These are phyloP conservation scores for Temnothorax ravouxi DNA, from an alignment of 2,888 invertebrate species.

Conservation along the genomic window DNA sequence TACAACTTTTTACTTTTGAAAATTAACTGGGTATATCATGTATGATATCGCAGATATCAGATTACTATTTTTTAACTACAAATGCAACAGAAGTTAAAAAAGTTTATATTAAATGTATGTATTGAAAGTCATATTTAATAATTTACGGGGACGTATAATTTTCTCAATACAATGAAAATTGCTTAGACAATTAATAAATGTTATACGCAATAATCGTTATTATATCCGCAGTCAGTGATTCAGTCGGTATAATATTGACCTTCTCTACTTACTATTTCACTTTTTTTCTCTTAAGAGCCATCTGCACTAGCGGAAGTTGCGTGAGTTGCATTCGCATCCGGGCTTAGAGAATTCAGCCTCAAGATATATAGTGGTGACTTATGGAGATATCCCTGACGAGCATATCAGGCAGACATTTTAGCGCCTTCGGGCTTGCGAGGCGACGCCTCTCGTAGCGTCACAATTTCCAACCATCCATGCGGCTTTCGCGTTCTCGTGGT, in stretches of 20 bases:
- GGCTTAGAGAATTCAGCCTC: background rate
- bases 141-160: background rate
- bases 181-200: background rate
- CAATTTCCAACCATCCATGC: slow-evolving; percentile 27
- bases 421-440: slow-evolving; percentile 6
- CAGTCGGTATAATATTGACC: slow-evolving; percentile 4
- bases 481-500: slow-evolving; percentile 17
- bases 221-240: background rate
- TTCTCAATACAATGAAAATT: background rate
- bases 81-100: background rate
- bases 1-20: background rate
- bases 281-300: background rate
- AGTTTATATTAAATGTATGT: background rate
- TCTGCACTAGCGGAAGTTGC: background rate
- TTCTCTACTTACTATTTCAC: background rate
- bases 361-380: slow-evolving; percentile 27
- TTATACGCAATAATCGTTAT: background rate
- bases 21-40: background rate
- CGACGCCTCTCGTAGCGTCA: background rate
- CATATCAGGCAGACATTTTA: slow-evolving; percentile 37
- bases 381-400: slow-evolving; percentile 26
- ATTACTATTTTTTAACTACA: background rate
- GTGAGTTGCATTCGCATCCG: slow-evolving; percentile 17
- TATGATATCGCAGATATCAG: background rate
- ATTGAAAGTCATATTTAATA: background rate